Conservation (phyloP, 2,888 invertebrate genomes). For the Leptinotarsa rubiginosa region DNA sequence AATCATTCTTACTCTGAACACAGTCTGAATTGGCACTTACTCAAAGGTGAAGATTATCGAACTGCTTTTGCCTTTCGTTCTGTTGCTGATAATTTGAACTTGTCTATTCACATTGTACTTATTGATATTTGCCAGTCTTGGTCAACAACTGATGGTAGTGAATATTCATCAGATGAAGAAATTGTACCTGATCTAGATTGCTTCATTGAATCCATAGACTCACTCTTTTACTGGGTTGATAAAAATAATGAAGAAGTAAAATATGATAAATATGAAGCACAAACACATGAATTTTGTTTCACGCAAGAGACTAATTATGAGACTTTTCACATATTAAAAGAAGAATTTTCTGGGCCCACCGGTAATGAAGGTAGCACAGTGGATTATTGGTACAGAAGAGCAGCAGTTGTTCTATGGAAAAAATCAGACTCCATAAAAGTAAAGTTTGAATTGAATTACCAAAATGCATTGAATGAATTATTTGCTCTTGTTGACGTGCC, state of each 20-base stretch:
- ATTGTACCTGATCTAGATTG: neutral
- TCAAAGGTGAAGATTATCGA: constrained; percentile 14
- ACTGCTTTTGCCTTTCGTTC: neutral
- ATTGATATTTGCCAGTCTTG: constrained; percentile 1
- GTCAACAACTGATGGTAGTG: neutral
- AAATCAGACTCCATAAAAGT: constrained; percentile 1
- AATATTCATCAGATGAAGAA: constrained; percentile 6
- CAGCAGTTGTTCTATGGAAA: constrained; percentile 11
- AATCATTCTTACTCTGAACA: constrained; percentile 19
- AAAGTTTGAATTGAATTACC: constrained; percentile 13
- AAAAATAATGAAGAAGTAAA: constrained; percentile 8
- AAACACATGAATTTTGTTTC: constrained; percentile 8
- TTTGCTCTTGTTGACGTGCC: neutral
- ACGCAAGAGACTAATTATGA: constrained; percentile 13
- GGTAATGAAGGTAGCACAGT: constrained; percentile 17
- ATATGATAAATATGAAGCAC: neutral
- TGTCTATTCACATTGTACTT: neutral
- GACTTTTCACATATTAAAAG: neutral
- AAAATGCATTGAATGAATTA: neutral
- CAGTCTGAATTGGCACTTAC: constrained; percentile 18
- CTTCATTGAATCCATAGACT: neutral
- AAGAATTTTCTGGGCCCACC: constrained; percentile 8
- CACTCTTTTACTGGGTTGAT: constrained; percentile 5
- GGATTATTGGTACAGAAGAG: constrained; percentile 14
- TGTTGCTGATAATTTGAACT: neutral